Percentiles rank a stretch among this genome's conserved stretches.
Evolutionary conservation across 2,113 vertebrate genomes (phyloP).

Genomic region (Microtus pennsylvanicus): DNA sequence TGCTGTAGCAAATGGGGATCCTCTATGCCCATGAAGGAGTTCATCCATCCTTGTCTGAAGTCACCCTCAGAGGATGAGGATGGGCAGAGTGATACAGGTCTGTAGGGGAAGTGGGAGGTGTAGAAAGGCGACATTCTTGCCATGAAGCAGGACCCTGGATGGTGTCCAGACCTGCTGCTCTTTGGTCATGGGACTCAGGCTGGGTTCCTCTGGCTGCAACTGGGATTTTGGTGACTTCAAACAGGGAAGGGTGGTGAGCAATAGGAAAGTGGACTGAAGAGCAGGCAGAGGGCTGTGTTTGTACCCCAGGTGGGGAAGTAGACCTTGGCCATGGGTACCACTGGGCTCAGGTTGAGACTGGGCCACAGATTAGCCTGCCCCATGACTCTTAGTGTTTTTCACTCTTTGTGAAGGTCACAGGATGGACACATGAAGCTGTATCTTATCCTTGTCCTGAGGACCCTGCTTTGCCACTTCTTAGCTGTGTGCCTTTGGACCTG

Average conservation of each 20-base stretch:
- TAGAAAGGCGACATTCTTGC: background rate
- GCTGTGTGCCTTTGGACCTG: background rate
- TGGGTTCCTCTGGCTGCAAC: background rate
- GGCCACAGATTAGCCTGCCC: accelerated
- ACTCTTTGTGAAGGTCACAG: background rate
- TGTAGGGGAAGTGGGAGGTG: accelerated
- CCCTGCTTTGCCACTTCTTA: background rate
- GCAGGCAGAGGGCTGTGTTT: background rate
- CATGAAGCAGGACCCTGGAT: background rate
- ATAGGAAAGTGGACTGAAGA: background rate
- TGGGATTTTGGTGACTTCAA: background rate
- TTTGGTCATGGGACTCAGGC: background rate
- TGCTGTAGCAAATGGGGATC: conserved; percentile 50
- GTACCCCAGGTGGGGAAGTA: background rate
- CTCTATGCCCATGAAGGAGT: accelerated
- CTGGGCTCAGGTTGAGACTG: background rate
- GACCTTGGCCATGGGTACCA: accelerated
- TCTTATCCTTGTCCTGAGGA: background rate
- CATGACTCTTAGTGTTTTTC: accelerated
- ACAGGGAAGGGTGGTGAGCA: background rate
- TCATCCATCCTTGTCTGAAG: conserved; percentile 11
- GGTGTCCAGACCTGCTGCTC: background rate
- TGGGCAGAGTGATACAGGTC: background rate
- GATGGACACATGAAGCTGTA: accelerated
- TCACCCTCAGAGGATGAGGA: background rate